Evolutionary conservation across 2,797 vertebrate species (phyloP).

Genomic region (Spatula versicolor): DNA sequence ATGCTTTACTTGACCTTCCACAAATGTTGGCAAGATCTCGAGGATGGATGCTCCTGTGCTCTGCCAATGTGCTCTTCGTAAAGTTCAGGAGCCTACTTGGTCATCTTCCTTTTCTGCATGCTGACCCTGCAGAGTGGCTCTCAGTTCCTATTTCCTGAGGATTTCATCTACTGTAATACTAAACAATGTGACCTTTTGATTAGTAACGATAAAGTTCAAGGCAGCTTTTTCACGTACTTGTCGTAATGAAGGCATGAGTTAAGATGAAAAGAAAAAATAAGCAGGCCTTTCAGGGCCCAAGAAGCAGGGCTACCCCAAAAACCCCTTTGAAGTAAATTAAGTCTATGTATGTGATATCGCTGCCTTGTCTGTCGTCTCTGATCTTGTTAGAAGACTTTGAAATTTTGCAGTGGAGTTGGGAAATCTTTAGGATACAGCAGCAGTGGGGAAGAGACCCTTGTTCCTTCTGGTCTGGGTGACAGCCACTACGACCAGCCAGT

Average conservation of each 20-base stretch:
- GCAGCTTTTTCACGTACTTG: background rate
- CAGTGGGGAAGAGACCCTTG: background rate
- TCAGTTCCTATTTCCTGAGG: conserved; percentile 34
- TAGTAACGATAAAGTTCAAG: conserved; percentile 38
- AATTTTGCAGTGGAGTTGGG: background rate
- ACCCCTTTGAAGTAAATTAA: background rate
- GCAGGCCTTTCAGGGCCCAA: background rate
- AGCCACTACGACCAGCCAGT: rapidly evolving
- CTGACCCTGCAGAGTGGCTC: background rate
- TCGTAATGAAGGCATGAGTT: background rate
- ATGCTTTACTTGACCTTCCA: conserved; percentile 46
- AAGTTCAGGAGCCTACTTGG: background rate
- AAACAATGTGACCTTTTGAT: background rate
- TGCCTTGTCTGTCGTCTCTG: background rate
- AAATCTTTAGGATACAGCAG: background rate
- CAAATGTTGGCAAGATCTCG: background rate
- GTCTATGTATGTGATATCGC: background rate
- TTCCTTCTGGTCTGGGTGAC: background rate
- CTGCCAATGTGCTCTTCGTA: background rate
- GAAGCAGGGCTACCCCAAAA: background rate
- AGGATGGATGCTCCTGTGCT: background rate
- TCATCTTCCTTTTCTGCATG: conserved; percentile 3
- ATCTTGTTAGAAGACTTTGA: background rate
- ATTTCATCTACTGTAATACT: conserved; percentile 12
- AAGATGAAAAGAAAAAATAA: background rate